phyloP scores from a whole-genome alignment of 2,888 invertebrate species.

The Apoderus coryli region DNA sequence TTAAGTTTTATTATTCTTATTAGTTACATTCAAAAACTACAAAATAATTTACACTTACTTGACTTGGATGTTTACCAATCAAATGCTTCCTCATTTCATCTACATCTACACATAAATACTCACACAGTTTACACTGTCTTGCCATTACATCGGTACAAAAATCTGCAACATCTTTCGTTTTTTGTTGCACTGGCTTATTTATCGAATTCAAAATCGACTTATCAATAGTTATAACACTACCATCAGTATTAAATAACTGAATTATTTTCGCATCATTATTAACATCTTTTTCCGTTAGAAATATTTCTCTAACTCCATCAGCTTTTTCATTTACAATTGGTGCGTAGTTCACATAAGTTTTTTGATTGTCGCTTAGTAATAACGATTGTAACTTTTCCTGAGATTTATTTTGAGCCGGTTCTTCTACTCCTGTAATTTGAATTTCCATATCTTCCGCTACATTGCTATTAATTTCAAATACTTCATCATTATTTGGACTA shows the following conservation, averaged over 20 bases:
- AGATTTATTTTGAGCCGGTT: no score
- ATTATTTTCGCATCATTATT: conserved; percentile 18
- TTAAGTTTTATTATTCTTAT: no score
- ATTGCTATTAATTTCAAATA: background rate
- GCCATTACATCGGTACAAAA: conserved; percentile 25
- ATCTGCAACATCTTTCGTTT: conserved; percentile 15
- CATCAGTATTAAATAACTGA: conserved; percentile 23
- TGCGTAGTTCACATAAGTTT: conserved; percentile 12
- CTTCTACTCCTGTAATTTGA: no score
- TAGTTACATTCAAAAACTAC: no score
- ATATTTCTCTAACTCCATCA: conserved; percentile 13
- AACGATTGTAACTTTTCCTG: conserved; percentile 4
- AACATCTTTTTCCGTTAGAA: conserved; percentile 12
- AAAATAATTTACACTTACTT: conserved; percentile 14
- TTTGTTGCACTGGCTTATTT: conserved; percentile 7
- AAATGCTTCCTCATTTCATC: conserved; percentile 26
- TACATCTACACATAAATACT: conserved; percentile 25
- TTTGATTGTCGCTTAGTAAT: conserved; percentile 6
- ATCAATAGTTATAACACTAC: conserved; percentile 18
- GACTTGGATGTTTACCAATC: conserved; percentile 20
- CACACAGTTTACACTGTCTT: conserved; percentile 29
- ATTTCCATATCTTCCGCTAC: background rate
- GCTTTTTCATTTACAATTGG: conserved; percentile 14
- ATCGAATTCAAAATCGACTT: conserved; percentile 16
- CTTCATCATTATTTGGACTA: conserved; percentile 3